Base-by-base conservation (phyloP, 1,140 invertebrate genomes). In the Gryon sp. region DNA sequence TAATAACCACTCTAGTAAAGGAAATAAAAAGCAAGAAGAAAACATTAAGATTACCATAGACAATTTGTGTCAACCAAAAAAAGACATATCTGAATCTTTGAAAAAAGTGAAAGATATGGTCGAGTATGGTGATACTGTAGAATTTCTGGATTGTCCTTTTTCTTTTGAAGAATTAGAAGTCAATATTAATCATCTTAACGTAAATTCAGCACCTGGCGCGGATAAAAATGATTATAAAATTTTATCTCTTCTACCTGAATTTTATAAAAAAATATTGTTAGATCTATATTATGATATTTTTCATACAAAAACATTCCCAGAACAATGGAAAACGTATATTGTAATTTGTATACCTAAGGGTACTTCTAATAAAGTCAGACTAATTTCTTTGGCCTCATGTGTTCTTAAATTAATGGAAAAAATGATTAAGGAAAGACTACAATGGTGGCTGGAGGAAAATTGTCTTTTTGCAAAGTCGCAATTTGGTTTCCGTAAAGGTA, bases 271-370 rank as follows among this genome's bases (percentile, higher is more conserved):
- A 24, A 24, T 4, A 3, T 24, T 36, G 24, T 12, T 40, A 20
- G 34, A 73, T n/a, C 20, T 78, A 0, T 62, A 43, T 18, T 74
- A 79, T 45, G 45, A 75, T 7, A 45, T 81, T 30, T 77, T 43
- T 28, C 20, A 9, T 1, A 4, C 16, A 2, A 15, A 19, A 1
- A 7, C 7, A 1, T 80, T 76, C 26, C 68, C 79, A 1, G 22
- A 24, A 3, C 3, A 24, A 4, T 24, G 22, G 26, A 40, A 0
- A 32, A 46, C n/a, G 0, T 78, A 70, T 22, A 14, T 72, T 1
- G 48, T 72, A 8, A 43, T 75, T 16, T 75, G 73, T 41, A 77
- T 79, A 14, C 55, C 62, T 2, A 77, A 76, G 40, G 34, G 14
- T 12, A 52, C 65, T 38, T 12, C 18, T 1, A 41, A 43, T 4